These are phyloP conservation scores for Andrena trimmerana DNA, from an alignment of 2,888 invertebrate genomes.

Conservation along the genomic window DNA sequence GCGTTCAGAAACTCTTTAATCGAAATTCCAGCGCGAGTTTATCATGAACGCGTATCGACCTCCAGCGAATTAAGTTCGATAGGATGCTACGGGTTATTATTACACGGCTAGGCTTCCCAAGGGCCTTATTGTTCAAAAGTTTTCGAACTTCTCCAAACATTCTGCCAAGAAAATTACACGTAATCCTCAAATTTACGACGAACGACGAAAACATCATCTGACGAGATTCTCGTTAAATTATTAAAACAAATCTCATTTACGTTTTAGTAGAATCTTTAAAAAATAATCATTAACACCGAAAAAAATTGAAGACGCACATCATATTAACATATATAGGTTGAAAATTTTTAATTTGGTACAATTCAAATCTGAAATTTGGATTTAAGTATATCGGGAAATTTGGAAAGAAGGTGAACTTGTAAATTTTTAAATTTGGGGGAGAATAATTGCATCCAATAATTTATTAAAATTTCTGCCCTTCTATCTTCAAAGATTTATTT, in stretches of 20 bases:
- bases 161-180: not conserved
- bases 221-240: not conserved
- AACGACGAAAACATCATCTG: not conserved
- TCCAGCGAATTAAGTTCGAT: conserved; percentile 13
- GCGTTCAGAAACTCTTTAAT: conserved; percentile 14
- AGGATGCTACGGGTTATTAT: conserved; percentile 14
- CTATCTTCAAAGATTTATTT: too few relatives aligned
- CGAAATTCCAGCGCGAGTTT: conserved; percentile 23
- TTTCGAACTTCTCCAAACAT: conserved; percentile 8
- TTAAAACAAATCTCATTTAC: not conserved
- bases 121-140: conserved; percentile 5
- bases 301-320: too few relatives aligned
- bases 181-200: not conserved
- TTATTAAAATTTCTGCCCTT: too few relatives aligned
- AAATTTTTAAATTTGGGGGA: too few relatives aligned
- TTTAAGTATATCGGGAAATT: too few relatives aligned
- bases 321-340: too few relatives aligned
- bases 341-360: too few relatives aligned
- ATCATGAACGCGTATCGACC: conserved; percentile 14
- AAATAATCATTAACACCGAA: too few relatives aligned
- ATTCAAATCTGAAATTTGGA: too few relatives aligned
- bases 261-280: too few relatives aligned
- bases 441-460: too few relatives aligned
- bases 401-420: too few relatives aligned
- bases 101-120: not conserved